Evolutionary conservation across 2,113 vertebrate species (phyloP).

Genomic region (Petroica traversi): DNA sequence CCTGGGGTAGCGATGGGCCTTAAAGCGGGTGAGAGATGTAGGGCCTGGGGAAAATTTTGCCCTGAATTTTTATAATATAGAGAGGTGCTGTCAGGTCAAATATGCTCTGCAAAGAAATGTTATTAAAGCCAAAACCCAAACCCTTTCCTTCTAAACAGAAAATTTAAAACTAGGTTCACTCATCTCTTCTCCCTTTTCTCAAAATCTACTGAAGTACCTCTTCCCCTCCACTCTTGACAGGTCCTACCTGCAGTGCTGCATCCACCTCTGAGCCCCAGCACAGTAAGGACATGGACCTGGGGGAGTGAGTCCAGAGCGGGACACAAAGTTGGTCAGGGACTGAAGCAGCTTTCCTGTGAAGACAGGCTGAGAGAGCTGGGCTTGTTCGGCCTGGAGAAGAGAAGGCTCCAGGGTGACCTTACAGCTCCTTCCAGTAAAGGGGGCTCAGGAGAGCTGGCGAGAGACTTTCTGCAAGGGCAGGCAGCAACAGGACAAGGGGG

Average conservation of each 20-base stretch:
- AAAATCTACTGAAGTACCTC: not conserved
- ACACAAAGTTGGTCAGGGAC: not conserved
- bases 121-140: not conserved
- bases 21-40: conserved; percentile 7
- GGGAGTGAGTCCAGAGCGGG: not conserved
- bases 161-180: not conserved
- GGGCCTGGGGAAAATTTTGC: not conserved
- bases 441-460: not conserved
- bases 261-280: not conserved
- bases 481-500: rapidly evolving
- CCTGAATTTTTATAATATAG: not conserved
- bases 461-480: not conserved
- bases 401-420: not conserved
- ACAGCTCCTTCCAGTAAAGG: not conserved
- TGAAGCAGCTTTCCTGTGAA: not conserved
- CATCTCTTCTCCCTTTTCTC: not conserved
- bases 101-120: not conserved
- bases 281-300: rapidly evolving
- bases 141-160: not conserved
- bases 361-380: not conserved
- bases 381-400: not conserved
- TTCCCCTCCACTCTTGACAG: not conserved
- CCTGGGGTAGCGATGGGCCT: not conserved
- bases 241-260: not conserved
- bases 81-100: not conserved